Conservation (phyloP, 1,140 invertebrate genomes). For the Diuraphis noxia region DNA sequence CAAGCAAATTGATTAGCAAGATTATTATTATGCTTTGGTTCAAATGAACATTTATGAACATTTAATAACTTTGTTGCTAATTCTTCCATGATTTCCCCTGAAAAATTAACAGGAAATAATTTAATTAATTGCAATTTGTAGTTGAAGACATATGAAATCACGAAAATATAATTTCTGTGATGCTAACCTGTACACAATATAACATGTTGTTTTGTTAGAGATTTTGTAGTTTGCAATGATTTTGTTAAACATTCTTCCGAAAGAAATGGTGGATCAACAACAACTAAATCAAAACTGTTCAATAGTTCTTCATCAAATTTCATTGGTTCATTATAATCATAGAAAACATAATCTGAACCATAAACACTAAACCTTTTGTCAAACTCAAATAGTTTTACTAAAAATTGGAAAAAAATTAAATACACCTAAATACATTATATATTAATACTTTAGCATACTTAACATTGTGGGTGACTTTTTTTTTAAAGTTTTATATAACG, state of each 20-base stretch:
- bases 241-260: slow-evolving; percentile 90
- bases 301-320: slow-evolving; percentile 68
- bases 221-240: slow-evolving; percentile 77
- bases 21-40: slow-evolving; percentile 83
- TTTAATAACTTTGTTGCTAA: slow-evolving; percentile 69
- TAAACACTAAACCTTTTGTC: slow-evolving; percentile 79
- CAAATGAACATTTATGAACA: slow-evolving; percentile 71
- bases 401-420: slow-evolving; percentile 59
- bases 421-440: background rate
- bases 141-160: background rate
- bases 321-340: slow-evolving; percentile 85
- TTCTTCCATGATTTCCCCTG: slow-evolving; percentile 77
- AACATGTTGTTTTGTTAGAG: slow-evolving; percentile 77
- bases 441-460: background rate
- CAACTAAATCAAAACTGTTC: slow-evolving; percentile 77
- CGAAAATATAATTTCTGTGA: background rate
- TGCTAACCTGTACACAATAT: slow-evolving; percentile 83
- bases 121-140: background rate
- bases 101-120: slow-evolving; percentile 57
- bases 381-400: slow-evolving; percentile 80
- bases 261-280: slow-evolving; percentile 93
- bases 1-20: slow-evolving; percentile 90
- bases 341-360: slow-evolving; percentile 80
- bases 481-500: slow-evolving; percentile 70
- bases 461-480: slow-evolving; percentile 64